Evolutionary conservation across 2,113 vertebrate genomes (phyloP).

Genomic region (Elaphurus davidianus): DNA sequence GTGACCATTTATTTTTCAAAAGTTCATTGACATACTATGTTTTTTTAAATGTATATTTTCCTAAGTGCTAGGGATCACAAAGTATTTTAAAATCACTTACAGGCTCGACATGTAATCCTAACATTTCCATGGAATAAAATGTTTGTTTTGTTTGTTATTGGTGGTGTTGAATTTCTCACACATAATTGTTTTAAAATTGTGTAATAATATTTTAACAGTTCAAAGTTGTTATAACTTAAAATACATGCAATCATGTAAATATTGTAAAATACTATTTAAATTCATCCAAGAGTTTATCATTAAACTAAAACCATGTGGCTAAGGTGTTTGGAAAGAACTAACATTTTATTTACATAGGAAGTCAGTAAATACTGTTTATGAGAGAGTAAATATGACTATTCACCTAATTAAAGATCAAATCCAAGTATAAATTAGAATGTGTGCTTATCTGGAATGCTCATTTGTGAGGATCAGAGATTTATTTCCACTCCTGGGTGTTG

Average conservation of each 20-base stretch:
- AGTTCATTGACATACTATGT: not conserved
- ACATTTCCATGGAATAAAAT: not conserved
- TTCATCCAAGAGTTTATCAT: not conserved
- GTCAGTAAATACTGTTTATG: conserved; percentile 50
- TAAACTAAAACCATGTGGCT: not conserved
- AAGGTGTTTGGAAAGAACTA: not conserved
- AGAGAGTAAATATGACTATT: not conserved
- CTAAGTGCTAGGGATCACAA: not conserved
- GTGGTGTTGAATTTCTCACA: not conserved
- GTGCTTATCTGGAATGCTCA: conserved; percentile 23
- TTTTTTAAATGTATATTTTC: not conserved
- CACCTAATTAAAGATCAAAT: conserved; percentile 40
- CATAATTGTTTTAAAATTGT: not conserved
- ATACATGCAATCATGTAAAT: not conserved
- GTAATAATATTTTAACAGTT: not conserved
- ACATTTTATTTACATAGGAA: conserved; percentile 35
- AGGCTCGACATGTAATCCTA: not conserved
- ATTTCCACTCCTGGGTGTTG: not conserved
- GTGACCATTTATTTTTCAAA: not conserved
- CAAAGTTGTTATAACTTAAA: not conserved
- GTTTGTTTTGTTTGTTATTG: not conserved
- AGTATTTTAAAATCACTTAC: not conserved
- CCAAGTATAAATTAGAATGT: conserved; percentile 13
- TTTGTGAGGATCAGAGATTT: not conserved
- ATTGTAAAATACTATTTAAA: conserved; percentile 25